These are phyloP conservation scores for Geopemphigus sp. DNA, from an alignment of 1,140 invertebrate genomes.

Conservation along the genomic window DNA sequence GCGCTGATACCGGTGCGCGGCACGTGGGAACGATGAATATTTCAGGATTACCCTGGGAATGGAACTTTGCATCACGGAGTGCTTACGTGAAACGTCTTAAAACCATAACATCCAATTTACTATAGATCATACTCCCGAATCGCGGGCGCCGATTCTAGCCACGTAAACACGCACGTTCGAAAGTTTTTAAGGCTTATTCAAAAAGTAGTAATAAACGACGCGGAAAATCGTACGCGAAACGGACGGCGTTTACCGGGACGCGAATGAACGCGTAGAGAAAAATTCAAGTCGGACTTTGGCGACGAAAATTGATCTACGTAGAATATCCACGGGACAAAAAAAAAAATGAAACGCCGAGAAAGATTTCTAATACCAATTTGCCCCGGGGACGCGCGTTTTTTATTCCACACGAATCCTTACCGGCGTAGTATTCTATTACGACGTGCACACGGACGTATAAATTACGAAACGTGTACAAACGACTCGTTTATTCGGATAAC, in stretches of 20 bases:
- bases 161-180: background rate
- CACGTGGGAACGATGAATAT: constrained; percentile 9
- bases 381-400: too few species aligned
- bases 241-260: background rate
- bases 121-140: background rate
- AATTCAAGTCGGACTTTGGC: too few species aligned
- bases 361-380: too few species aligned
- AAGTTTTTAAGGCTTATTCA: constrained; percentile 11
- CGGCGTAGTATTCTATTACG: too few species aligned
- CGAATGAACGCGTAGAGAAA: too few species aligned
- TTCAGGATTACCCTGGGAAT: constrained; percentile 4
- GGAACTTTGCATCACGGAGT: background rate
- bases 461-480: too few species aligned
- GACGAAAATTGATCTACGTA: too few species aligned
- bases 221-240: background rate
- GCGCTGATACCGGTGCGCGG: background rate
- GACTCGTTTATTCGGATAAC: too few species aligned
- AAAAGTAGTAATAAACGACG: constrained; percentile 6
- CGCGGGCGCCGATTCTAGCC: background rate
- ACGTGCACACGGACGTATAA: too few species aligned
- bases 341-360: too few species aligned
- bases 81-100: constrained; percentile 9
- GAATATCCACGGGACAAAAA: too few species aligned
- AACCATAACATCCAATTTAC: constrained; percentile 20
- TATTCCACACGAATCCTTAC: too few species aligned